Percentiles rank a stretch among this genome's conserved stretches.
Evolutionary conservation across 1,140 invertebrate species (phyloP).

Genomic region (Mya arenaria): DNA sequence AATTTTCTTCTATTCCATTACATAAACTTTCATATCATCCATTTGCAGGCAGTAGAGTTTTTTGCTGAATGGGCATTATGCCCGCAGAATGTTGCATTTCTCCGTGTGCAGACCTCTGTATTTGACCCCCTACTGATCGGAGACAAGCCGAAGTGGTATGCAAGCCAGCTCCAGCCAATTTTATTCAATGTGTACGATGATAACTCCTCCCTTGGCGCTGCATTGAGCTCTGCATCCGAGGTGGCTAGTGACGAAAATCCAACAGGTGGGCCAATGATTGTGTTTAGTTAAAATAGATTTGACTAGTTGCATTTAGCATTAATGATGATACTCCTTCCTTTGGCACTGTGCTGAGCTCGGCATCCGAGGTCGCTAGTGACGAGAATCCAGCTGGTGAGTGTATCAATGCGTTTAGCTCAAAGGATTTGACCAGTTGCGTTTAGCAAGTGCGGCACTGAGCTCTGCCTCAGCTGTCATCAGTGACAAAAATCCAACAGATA

Average conservation of each 20-base stretch:
- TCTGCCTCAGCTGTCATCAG: no score
- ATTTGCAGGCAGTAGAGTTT: constrained; percentile 96
- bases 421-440: no score
- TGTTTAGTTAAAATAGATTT: no score
- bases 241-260: constrained; percentile 87
- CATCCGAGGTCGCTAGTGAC: constrained; percentile 82
- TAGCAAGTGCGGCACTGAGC: no score
- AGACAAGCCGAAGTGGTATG: constrained; percentile 97
- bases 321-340: constrained; percentile 89
- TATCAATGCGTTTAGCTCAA: no score
- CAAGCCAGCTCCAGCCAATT: constrained; percentile 93
- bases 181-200: constrained; percentile 95
- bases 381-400: constrained; percentile 88
- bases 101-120: constrained; percentile 97
- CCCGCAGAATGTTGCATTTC: constrained; percentile 97
- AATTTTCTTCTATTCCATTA: constrained; percentile 1
- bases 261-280: constrained; percentile 85
- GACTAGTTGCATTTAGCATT: constrained; percentile 94
- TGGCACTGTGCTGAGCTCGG: constrained; percentile 75
- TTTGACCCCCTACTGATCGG: constrained; percentile 97
- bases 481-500: no score
- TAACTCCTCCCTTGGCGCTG: constrained; percentile 81
- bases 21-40: no score
- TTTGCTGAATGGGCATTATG: constrained; percentile 98
- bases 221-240: constrained; percentile 71